Base-by-base conservation (phyloP, 2,113 vertebrate genomes). In the Lepisosteus oculatus region DNA sequence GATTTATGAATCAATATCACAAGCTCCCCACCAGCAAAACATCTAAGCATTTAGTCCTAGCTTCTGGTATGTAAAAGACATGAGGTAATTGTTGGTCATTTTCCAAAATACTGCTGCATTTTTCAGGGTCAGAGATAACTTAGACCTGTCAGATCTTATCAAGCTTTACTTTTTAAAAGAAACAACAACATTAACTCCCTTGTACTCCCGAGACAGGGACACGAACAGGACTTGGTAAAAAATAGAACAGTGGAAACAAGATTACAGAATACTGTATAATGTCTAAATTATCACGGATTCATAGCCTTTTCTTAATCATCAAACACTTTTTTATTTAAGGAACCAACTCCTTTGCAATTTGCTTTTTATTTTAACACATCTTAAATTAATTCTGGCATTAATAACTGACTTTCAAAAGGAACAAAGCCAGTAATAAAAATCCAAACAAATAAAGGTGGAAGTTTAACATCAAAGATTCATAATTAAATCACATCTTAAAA, bases 11-110 rank as follows among this genome's bases (percentile, higher is more conserved):
- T 90, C 84, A 85, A 84, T 83, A 83, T 70, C 77, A 69, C 74
- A 71, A 68, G 72, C 70, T 74, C 66, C 61, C n/a, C 42, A 55
- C 44, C 68, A 79, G 81, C 81, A 78, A 76, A 85, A 84, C 84
- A 88, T 81, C 76, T 66, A 77, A 74, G 65, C 42, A 68, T 80
- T 79, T 77, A 81, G 79, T 29, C 78, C 73, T 55, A 76, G 75
- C 74, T 76, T 72, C 64, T 69, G 83, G 73, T 74, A 83, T 73
- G 78, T 75, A 70, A 71, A 75, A 87, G 73, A 82, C 81, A 85
- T 90, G 86, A 90, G 83, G 85, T 91, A 90, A 90, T 74, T 77
- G 81, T 81, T 92, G 87, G 84, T 81, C 81, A 79, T 67, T 2
- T 68, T 80, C 86, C 88, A 92, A 86, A 89, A 75, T 76, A 78